Conservation (phyloP, 2,113 vertebrate species). For the Callopanchax toddi region DNA sequence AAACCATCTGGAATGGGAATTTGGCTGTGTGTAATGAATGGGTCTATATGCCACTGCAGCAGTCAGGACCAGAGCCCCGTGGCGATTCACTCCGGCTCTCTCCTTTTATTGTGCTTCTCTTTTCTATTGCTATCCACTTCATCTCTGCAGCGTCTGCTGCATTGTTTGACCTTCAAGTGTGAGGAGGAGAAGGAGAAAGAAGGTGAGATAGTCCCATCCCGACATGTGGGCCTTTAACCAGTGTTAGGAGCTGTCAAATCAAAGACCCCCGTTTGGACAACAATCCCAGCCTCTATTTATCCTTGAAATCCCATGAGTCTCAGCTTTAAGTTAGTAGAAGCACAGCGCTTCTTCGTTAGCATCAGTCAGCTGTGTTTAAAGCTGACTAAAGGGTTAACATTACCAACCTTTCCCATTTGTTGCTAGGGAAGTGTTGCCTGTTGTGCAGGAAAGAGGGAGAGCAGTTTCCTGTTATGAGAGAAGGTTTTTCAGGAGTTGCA, state of each 20-base stretch:
- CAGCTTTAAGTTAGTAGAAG: constrained; percentile 21
- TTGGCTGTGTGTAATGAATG: constrained; percentile 52
- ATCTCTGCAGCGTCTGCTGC: constrained; percentile 28
- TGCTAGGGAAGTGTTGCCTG: constrained; percentile 94
- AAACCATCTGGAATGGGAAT: constrained; percentile 71
- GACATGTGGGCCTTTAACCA: constrained; percentile 55
- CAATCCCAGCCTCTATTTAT: constrained; percentile 49
- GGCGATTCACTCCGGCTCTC: constrained; percentile 42
- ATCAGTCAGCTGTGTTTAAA: constrained; percentile 42
- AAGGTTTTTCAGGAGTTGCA: constrained; percentile 85
- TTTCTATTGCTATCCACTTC: constrained; percentile 37
- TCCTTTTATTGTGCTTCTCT: constrained; percentile 41
- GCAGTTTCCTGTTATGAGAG: constrained; percentile 98
- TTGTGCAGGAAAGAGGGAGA: constrained; percentile 96
- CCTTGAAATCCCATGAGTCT: constrained; percentile 64
- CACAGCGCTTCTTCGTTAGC: constrained; percentile 6
- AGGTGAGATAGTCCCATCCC: constrained; percentile 48
- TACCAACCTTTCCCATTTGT: constrained; percentile 86
- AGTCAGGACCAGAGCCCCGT: constrained; percentile 42
- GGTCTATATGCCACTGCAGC: constrained; percentile 42
- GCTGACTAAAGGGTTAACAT: constrained; percentile 84
- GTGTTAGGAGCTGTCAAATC: constrained; percentile 68
- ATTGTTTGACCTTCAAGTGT: constrained; percentile 73
- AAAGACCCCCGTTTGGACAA: constrained; percentile 49
- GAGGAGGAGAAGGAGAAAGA: constrained; percentile 24